Base-by-base conservation (phyloP, 2,113 vertebrate genomes). In the Halcyon senegalensis region DNA sequence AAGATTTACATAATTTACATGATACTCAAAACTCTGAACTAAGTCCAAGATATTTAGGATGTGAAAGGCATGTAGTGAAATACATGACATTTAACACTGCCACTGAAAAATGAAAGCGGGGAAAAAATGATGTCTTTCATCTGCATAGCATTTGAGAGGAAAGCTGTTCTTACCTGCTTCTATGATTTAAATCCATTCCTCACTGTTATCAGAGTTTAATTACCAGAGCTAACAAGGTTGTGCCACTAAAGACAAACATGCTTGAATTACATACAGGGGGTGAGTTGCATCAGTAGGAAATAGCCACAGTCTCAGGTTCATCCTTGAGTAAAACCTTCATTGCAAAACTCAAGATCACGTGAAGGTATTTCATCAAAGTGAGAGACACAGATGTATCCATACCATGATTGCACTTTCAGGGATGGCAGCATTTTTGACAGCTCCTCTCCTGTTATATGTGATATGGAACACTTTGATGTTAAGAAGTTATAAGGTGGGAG, bases 1-100 rank as follows among this genome's bases (percentile, higher is more conserved):
- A 77, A 96, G 95, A 97, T 97, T 97, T 97, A 58, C 94, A 97
- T 97, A 97, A 97, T 96, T 94, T 94, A 78, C 62, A 84, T 87
- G 84, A 86, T 94, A 95, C 77, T 87, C 76, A 93, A 84, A 96
- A 94, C 73, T 92, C 85, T 92, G 94, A 95, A 89, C 53, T 94
- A 93, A 96, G 78, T 83, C 80, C 73, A 93, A 81, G 89, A 96
- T 94, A 96, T 66, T 96, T 90, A 74, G 93, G 66, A 46, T 93
- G 87, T 94, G 92, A 96, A 95, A 90, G 35, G 79, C 83, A 0
- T 93, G 82, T 73, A 51, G 80, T 64, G 87, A 95, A 93, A 91
- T 91, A 72, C 35, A 39, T 81, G 72, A 51, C 72, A 75, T 86
- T 82, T 86, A 95, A 67, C 23, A 64, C 33, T 20, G 14, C 56